Percentiles rank a stretch among this genome's conserved stretches.
Conservation (phyloP, 1,140 invertebrate species). For the Drosophila setifemur region DNA sequence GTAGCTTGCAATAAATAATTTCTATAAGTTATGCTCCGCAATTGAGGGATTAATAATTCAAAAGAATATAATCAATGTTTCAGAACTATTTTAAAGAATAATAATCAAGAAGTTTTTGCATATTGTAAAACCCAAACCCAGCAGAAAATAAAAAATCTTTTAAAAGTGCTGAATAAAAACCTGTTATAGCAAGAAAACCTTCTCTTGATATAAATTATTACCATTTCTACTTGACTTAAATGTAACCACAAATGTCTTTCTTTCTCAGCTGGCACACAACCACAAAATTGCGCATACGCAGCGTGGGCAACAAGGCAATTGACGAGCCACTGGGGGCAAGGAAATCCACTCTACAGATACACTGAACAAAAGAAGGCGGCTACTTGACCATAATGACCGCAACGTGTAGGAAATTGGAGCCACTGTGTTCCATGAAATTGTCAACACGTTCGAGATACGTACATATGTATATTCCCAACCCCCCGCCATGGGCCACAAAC, state of each 20-base stretch:
- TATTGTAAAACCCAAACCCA: too few relatives aligned
- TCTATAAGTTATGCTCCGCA: too few relatives aligned
- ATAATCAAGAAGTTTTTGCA: too few relatives aligned
- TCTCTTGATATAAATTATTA: background rate
- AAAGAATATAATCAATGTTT: too few relatives aligned
- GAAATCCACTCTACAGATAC: too few relatives aligned
- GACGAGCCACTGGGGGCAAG: background rate
- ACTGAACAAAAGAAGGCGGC: background rate
- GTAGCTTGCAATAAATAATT: too few relatives aligned
- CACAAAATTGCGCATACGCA: conserved; percentile 23
- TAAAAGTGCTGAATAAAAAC: too few relatives aligned
- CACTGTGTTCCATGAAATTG: conserved; percentile 28
- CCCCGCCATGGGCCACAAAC: background rate
- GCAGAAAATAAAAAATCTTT: too few relatives aligned
- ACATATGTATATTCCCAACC: background rate
- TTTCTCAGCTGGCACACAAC: background rate
- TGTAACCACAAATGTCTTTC: background rate
- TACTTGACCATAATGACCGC: conserved; percentile 36
- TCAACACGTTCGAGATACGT: conserved; percentile 25
- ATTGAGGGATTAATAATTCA: too few relatives aligned
- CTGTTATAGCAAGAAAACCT: too few relatives aligned
- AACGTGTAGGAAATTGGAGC: conserved; percentile 1
- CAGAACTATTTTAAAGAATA: too few relatives aligned
- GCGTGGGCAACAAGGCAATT: background rate
- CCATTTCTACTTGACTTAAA: background rate